phyloP scores from a whole-genome alignment of 2,888 invertebrate genomes.

The Conomelus anceps region DNA sequence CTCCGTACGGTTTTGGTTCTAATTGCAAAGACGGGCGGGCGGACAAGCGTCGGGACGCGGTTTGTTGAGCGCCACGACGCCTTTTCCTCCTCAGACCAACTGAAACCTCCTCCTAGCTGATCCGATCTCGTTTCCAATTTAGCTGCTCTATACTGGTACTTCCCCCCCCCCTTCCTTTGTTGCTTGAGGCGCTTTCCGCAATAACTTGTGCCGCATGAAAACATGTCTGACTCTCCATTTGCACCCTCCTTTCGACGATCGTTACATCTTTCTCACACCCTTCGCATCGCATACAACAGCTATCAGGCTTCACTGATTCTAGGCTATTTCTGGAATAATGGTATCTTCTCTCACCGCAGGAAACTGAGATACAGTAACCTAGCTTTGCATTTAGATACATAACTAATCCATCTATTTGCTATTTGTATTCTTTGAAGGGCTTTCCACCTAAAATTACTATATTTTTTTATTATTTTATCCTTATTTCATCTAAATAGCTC shows the following conservation, averaged over 20 bases:
- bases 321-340: too few relatives aligned
- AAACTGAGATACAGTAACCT: too few relatives aligned
- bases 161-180: not conserved
- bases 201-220: not conserved
- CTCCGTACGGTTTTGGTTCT: not conserved
- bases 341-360: too few relatives aligned
- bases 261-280: not conserved
- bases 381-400: too few relatives aligned
- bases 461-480: too few relatives aligned
- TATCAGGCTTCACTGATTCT: not conserved
- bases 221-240: not conserved
- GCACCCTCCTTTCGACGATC: not conserved
- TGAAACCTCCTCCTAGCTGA: not conserved
- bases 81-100: not conserved
- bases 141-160: not conserved
- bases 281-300: not conserved
- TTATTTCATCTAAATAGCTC: too few relatives aligned
- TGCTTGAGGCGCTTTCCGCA: not conserved
- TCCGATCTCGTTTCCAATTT: not conserved
- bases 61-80: too few relatives aligned
- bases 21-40: too few relatives aligned
- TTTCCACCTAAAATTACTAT: too few relatives aligned
- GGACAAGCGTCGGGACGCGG: not conserved
- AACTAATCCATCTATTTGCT: too few relatives aligned
- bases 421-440: too few relatives aligned